phyloP scores from a whole-genome alignment of 2,113 vertebrate species.

The Megaceryle torquata region DNA sequence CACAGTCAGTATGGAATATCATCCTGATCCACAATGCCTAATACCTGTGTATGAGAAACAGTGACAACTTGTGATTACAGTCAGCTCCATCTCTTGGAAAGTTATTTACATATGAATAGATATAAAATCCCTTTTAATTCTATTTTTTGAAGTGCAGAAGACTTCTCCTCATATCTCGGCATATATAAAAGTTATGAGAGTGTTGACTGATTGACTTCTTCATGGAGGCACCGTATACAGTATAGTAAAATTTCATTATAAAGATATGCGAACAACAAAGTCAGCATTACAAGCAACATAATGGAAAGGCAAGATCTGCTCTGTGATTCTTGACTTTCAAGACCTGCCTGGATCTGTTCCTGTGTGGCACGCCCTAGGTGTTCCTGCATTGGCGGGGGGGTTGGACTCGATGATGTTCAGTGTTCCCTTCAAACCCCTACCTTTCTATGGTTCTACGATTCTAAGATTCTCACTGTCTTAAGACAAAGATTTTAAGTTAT shows the following conservation, averaged over 20 bases:
- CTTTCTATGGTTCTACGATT: neutral
- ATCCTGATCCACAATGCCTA: neutral
- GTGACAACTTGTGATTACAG: neutral
- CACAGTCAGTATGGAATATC: neutral
- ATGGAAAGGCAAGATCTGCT: neutral
- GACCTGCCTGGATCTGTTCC: no score
- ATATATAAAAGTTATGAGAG: neutral
- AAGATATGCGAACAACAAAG: neutral
- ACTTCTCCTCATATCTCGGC: neutral
- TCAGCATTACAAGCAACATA: neutral
- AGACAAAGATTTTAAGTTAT: neutral
- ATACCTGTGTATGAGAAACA: neutral
- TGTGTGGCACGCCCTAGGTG: no score
- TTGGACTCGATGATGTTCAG: no score
- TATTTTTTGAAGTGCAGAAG: neutral
- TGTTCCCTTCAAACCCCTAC: no score
- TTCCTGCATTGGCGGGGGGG: no score
- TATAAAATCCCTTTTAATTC: neutral
- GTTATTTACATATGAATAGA: neutral
- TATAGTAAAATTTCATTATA: neutral
- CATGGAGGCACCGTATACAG: neutral
- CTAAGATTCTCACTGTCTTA: neutral
- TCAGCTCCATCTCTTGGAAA: neutral
- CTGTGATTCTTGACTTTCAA: neutral
- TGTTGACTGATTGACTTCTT: neutral